Evolutionary conservation across 2,797 vertebrate species (phyloP).

Genomic region (Pipistrellus pygmaeus): DNA sequence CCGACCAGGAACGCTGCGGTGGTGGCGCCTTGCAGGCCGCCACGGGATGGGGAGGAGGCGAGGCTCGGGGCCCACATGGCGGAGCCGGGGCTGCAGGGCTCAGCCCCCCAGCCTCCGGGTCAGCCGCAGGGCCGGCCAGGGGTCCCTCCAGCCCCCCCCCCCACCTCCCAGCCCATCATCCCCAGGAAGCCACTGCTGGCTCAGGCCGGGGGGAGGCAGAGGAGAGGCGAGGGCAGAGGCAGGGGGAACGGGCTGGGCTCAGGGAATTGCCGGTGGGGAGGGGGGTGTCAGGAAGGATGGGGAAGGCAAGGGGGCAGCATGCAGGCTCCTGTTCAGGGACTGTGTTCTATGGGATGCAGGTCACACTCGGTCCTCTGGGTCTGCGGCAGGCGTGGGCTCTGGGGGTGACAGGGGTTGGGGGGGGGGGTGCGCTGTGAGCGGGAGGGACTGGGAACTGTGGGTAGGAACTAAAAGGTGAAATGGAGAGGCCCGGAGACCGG

Average conservation of each 20-base stretch:
- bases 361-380: not conserved
- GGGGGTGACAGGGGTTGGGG: not conserved
- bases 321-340: not conserved
- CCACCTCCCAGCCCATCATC: not conserved
- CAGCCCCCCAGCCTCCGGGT: not conserved
- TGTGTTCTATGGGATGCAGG: not conserved
- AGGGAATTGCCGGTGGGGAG: not conserved
- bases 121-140: rapidly evolving
- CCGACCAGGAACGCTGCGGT: not conserved
- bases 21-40: not conserved
- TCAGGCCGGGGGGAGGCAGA: no score
- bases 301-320: not conserved
- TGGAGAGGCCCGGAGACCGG: no score
- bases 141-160: not conserved
- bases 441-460: not conserved
- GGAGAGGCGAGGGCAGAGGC: no score
- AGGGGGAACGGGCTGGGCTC: no score
- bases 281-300: rapidly evolving
- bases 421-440: no score
- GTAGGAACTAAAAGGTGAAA: no score
- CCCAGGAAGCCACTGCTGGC: not conserved
- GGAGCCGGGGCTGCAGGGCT: no score
- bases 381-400: not conserved
- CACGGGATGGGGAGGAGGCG: not conserved
- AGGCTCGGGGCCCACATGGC: no score